These are phyloP conservation scores for Guaruba guarouba DNA, from an alignment of 2,113 vertebrate species.

Conservation along the genomic window DNA sequence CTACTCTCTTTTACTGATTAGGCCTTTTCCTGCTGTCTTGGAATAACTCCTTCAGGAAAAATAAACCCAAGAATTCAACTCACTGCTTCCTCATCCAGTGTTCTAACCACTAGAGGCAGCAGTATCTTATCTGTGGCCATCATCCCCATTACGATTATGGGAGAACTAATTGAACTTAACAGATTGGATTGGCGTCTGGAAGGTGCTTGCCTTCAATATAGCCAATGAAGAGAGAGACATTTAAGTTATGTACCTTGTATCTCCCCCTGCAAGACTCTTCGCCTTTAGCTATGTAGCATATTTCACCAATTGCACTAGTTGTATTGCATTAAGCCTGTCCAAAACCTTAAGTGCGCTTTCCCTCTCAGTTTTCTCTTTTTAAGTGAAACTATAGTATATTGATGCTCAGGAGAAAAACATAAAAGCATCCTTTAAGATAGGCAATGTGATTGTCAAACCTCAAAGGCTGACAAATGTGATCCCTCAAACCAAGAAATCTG, in stretches of 20 bases:
- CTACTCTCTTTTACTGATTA: not conserved
- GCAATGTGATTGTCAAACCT: not conserved
- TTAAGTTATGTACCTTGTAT: not conserved
- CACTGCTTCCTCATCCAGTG: not conserved
- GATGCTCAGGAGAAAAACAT: not conserved
- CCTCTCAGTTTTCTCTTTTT: not conserved
- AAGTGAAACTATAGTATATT: not conserved
- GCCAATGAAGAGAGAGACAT: not conserved
- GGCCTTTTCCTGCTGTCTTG: not conserved
- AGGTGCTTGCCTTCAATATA: not conserved
- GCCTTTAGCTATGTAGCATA: fast-evolving
- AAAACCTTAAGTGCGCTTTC: not conserved
- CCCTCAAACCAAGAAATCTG: not conserved
- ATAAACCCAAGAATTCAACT: not conserved
- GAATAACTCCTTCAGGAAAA: not conserved
- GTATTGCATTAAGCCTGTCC: not conserved
- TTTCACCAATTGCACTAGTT: not conserved
- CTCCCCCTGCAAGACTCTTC: not conserved
- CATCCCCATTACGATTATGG: not conserved
- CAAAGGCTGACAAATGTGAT: not conserved
- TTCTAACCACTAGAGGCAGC: not conserved
- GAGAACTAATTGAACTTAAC: not conserved
- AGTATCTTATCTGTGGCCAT: not conserved
- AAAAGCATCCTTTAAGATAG: not conserved
- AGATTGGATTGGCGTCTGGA: not conserved